Conservation (phyloP, 2,113 vertebrate genomes). For the Phaetusa simplex region DNA sequence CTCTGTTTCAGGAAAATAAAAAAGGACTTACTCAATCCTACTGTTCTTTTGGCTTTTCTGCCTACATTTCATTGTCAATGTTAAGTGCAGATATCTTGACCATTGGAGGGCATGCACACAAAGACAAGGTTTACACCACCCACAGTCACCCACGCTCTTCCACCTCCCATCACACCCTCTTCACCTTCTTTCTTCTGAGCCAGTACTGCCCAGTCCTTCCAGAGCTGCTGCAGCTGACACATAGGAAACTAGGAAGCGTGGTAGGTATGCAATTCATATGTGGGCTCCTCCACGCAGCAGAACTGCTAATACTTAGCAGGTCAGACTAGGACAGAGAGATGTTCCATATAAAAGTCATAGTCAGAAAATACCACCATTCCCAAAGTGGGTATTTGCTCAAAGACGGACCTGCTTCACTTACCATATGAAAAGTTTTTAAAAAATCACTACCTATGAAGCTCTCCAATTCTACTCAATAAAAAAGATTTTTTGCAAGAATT, state of each 20-base stretch:
- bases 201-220: not conserved
- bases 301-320: not conserved
- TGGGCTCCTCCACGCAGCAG: not conserved
- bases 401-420: not conserved
- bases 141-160: not conserved
- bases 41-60: not conserved
- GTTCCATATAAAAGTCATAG: not conserved
- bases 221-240: not conserved
- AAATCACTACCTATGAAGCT: not conserved
- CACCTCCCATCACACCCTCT: fast-evolving
- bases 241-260: fast-evolving
- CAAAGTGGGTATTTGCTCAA: not conserved
- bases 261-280: fast-evolving
- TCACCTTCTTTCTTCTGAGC: not conserved
- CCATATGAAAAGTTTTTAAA: not conserved
- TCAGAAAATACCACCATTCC: not conserved
- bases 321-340: not conserved
- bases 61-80: not conserved
- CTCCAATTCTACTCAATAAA: not conserved
- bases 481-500: not conserved
- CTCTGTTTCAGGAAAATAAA: not conserved
- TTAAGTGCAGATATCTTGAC: not conserved
- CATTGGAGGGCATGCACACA: not conserved
- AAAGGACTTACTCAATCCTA: not conserved
- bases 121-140: not conserved